Evolutionary conservation across 1,140 invertebrate species (phyloP), one percentile per base, ranked within the genome.

Genomic region (Araneus ventricosus): DNA sequence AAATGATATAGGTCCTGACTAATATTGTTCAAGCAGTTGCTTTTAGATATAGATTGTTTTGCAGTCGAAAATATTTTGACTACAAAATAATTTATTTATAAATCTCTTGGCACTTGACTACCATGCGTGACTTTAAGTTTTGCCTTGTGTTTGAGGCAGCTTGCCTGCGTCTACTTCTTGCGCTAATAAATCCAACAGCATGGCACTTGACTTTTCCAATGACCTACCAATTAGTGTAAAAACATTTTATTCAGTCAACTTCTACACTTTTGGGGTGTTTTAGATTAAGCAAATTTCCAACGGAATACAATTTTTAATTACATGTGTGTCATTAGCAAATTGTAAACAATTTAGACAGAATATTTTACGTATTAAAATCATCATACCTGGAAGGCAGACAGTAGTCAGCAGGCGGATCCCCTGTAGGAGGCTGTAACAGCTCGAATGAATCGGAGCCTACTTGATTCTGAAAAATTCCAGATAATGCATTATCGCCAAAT

Each of bases 331-430:
- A 63, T n/a, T 37, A 22, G 27, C 34, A 37, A 75, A 75, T 14
- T 34, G 27, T 24, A 27, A 2, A 75, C 17, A 20, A 34, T 30
- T 30, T 8, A 30, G 17, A 4, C 17, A 20, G 3, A 34, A 3
- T 22, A 34, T 34, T 14, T 4, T 34, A 34, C n/a, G 20, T 30
- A 20, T 5, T 37, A 34, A 80, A 75, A 80, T 14, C n/a, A 37
- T 57, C 88, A 22, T 75, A 94, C 93, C 93, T 91, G 27, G 93
- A 61, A 67, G 89, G 89, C 5, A 94, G 52, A 75, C 93, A 94
- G 45, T 85, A 39, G 34, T 92, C 84, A 22, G 39, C 14, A 34
- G 93, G 89, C n/a, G 93, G 93, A 39, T 91, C 93, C 7, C 37
- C 93, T 20, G 89, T 61, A n/a, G 84, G 88, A n/a, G 88, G 88